Base-by-base conservation (phyloP, 1,140 invertebrate genomes). In the Ectropis grisescens region DNA sequence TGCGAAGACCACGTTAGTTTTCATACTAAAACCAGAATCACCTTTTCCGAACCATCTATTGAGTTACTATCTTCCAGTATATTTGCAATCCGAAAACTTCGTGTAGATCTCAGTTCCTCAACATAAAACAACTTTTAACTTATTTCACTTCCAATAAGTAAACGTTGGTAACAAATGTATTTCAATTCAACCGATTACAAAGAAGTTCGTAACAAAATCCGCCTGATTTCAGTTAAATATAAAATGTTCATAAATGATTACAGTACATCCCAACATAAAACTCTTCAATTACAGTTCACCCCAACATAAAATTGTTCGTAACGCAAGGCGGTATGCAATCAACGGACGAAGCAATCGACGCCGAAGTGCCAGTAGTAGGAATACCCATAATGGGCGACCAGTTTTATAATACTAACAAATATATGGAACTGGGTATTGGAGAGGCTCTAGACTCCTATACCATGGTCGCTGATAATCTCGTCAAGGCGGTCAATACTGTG, bases 251-350 rank as follows among this genome's bases (percentile, higher is more conserved):
- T n/a, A n/a, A n/a, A n/a, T 8, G 22, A 38, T 57, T 43, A 11
- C 32, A 85, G 84, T 52, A 16, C 86, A 89, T 58, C 61, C 70
- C 11, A 85, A 86, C 25, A 38, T 84, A 6, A 72, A 78, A 46
- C 33, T 84, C 1, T 88, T 89, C 40, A 80, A 10, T 61, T 82
- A 24, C 80, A 86, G 29, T 86, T 87, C 10, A 68, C 82, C 9
- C 82, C n/a, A n/a, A n/a, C n/a, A n/a, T n/a, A n/a, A n/a, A n/a
- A n/a, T n/a, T n/a, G 84, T 29, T 87, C 89, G n/a, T n/a, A n/a
- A n/a, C n/a, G n/a, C n/a, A n/a, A n/a, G n/a, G n/a, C n/a, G n/a
- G n/a, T n/a, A n/a, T n/a, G n/a, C n/a, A n/a, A n/a, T n/a, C n/a
- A n/a, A n/a, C n/a, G n/a, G n/a, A n/a, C n/a, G n/a, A n/a, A 53